Base-by-base conservation (phyloP, 2,888 invertebrate genomes). In the Eilema sororculum region DNA sequence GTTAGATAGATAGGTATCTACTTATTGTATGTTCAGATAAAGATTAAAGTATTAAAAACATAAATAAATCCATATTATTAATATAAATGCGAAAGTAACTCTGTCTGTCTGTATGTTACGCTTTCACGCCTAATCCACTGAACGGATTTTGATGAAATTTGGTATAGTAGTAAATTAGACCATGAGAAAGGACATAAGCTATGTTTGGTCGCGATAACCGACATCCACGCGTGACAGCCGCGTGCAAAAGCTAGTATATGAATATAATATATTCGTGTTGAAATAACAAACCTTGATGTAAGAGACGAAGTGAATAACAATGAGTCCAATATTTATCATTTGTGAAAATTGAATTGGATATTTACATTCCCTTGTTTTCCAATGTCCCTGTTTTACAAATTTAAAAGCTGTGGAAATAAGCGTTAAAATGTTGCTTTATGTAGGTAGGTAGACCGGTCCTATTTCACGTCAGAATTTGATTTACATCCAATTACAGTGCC, bases 211-310 rank as follows among this genome's bases (percentile, higher is more conserved):
- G n/a, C n/a, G n/a, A n/a, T n/a, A n/a, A n/a, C n/a, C n/a, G n/a
- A n/a, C n/a, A n/a, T n/a, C n/a, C n/a, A n/a, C n/a, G n/a, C n/a
- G n/a, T n/a, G n/a, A n/a, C n/a, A n/a, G n/a, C n/a, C n/a, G n/a
- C n/a, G n/a, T n/a, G n/a, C n/a, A n/a, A n/a, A n/a, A n/a, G n/a
- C n/a, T n/a, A n/a, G n/a, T n/a, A 70, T 25, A 41, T 28, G 37
- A 33, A 41, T n/a, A n/a, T n/a, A 69, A 65, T 61, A 33, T 56
- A 65, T 46, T 66, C 56, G n/a, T 37, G 65, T 56, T 60, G 22
- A 37, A 65, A 37, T 52, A 56, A 56, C 65, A 65, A 22, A 25
- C 56, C 64, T 64, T 56, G 64, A 64, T 52, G 13, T 56, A 56
- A 64, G 52, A 24, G 5, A 56, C 25, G 56, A 61, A 56, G 57